Evolutionary conservation across 1,140 invertebrate species (phyloP), one percentile per base, ranked within the genome.

Genomic region (Drosophila nasuta): DNA sequence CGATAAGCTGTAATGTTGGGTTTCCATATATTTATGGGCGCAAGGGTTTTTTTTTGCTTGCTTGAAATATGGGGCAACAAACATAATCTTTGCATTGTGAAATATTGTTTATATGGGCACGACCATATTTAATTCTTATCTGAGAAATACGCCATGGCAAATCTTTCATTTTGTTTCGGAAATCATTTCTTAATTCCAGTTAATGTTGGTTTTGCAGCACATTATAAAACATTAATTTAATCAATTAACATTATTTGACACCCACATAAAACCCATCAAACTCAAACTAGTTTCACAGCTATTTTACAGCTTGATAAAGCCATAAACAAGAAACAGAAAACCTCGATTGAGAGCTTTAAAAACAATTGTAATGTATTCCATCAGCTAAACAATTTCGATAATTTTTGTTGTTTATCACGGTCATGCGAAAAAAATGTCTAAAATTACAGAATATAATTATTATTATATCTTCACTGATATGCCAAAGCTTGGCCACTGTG

Each of bases 301-400:
- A 20, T 67, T 67, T 58, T 57, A 38, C 30, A 58, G 8, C 62
- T 20, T 48, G 25, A 54, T 70, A 5, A 38, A 38, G 35, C 35
- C 6, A 20, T 20, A 1, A 51, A 38, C 13, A 49, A 51, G 20
- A 0, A 25, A 4, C 20, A 20, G n/a, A 41, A 51, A 51, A 20
- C 41, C 10, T 8, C 13, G 62, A 70, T 65, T 48, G 46, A 25
- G 33, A 46, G 71, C 71, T 74, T 74, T 56, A 69, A 74, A 74
- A 74, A 5, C 25, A 69, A 69, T 69, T 68, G 0, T 5, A 20
- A 64, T 64, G 52, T n/a, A 17, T 54, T 20, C 11, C 3, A 49
- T 20, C 30, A 25, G 28, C 35, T 49, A 41, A 46, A 30, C 38
- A 33, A 46, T 52, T 62, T 52, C 1, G 48, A 52, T 52, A 45